Percentiles rank a stretch among this genome's conserved stretches.
Conservation (phyloP, 1,140 invertebrate species). For the Drosophila repleta region DNA sequence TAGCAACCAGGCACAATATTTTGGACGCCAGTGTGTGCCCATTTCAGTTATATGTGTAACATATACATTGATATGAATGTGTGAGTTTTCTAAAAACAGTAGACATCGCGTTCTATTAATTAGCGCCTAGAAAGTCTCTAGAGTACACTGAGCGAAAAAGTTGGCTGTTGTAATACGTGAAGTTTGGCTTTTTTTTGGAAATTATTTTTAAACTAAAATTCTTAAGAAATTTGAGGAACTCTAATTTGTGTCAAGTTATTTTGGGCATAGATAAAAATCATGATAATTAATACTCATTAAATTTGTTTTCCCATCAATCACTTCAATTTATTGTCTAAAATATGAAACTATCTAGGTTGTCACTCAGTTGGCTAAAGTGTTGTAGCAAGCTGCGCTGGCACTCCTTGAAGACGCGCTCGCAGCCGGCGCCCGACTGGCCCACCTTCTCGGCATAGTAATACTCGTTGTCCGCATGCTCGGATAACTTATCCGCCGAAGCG, state of each 20-base stretch:
- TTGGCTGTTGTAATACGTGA: not conserved
- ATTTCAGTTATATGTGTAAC: slow-evolving; percentile 13
- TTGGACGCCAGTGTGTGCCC: slow-evolving; percentile 43
- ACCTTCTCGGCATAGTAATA: slow-evolving; percentile 88
- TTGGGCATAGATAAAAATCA: not conserved
- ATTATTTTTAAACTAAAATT: no score
- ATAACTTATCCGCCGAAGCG: slow-evolving; percentile 86
- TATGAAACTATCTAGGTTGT: slow-evolving; percentile 61
- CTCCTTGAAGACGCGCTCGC: slow-evolving; percentile 87
- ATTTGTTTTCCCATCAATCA: no score
- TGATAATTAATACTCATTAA: not conserved
- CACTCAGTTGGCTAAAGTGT: slow-evolving; percentile 61
- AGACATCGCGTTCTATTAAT: slow-evolving; percentile 61
- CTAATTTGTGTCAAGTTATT: no score
- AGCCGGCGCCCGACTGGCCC: slow-evolving; percentile 85
- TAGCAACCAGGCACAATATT: slow-evolving; percentile 24
- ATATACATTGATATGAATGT: not conserved
- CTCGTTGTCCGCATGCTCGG: slow-evolving; percentile 88
- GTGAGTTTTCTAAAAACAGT: slow-evolving; percentile 31
- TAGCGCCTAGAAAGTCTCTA: slow-evolving; percentile 43
- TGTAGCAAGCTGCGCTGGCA: slow-evolving; percentile 84
- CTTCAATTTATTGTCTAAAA: slow-evolving; percentile 42
- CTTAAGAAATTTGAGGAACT: no score
- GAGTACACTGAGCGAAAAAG: slow-evolving; percentile 21
- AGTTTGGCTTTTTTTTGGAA: no score